phyloP scores from a whole-genome alignment of 2,113 vertebrate genomes.

The Otus sunia region DNA sequence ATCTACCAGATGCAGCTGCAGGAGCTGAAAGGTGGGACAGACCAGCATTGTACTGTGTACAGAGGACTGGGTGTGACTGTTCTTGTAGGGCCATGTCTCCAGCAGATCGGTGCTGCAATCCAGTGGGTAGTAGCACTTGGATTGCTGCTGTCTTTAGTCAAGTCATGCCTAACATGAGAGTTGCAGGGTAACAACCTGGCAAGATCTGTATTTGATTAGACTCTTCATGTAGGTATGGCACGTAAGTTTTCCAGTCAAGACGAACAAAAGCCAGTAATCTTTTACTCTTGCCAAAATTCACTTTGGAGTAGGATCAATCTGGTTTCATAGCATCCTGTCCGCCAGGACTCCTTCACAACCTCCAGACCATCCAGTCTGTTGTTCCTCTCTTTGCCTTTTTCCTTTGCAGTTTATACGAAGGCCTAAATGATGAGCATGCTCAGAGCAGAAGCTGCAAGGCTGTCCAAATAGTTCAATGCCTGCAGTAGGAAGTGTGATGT shows the following conservation, averaged over 20 bases:
- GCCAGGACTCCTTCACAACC: not conserved
- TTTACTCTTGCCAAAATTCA: not conserved
- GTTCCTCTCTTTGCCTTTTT: not conserved
- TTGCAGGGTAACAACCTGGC: not conserved
- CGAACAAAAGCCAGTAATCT: not conserved
- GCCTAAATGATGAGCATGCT: not conserved
- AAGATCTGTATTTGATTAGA: not conserved
- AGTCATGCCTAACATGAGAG: not conserved
- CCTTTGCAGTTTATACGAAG: not conserved
- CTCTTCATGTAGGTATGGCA: not conserved
- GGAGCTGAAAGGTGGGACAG: not conserved
- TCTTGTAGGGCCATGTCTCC: not conserved
- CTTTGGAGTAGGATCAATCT: not conserved
- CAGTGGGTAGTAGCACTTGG: not conserved
- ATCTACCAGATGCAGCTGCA: not conserved
- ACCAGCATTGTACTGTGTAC: rapidly evolving
- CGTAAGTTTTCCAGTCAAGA: not conserved
- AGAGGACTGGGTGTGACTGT: not conserved
- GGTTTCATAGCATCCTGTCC: not conserved
- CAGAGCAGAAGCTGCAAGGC: not conserved
- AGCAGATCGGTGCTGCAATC: not conserved
- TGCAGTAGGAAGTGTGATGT: not conserved
- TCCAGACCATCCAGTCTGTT: not conserved
- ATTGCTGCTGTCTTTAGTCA: not conserved
- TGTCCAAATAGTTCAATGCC: not conserved